Evolutionary conservation across 1,140 invertebrate species (phyloP).

Genomic region (Xylocopa sonorina): DNA sequence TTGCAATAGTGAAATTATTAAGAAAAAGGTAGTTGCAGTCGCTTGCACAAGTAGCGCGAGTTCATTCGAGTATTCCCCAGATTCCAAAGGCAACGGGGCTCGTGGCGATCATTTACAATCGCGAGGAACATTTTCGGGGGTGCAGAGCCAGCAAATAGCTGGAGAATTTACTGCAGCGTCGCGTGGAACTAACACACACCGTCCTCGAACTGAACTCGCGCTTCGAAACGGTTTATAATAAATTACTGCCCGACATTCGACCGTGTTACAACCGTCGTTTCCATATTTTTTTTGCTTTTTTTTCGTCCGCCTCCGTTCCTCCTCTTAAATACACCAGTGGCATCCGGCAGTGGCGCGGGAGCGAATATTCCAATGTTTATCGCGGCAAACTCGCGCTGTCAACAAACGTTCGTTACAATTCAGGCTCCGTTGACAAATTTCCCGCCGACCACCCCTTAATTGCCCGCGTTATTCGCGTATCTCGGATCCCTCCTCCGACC

Average conservation of each 20-base stretch:
- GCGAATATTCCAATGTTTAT: neutral
- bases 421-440: neutral
- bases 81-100: neutral
- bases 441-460: neutral
- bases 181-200: neutral
- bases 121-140: neutral
- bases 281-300: neutral
- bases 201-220: slow-evolving; percentile 11
- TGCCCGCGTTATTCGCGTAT: neutral
- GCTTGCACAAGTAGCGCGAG: no score
- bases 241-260: neutral
- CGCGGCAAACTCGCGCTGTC: neutral
- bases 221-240: slow-evolving; percentile 14
- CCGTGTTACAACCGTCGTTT: neutral
- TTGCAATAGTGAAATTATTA: no score
- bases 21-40: no score
- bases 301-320: neutral
- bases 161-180: slow-evolving; percentile 4
- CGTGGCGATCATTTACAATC: slow-evolving; percentile 27
- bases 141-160: slow-evolving; percentile 7
- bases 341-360: neutral
- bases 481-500: no score
- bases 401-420: slow-evolving; percentile 1
- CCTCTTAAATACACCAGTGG: neutral
- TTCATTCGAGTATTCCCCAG: neutral